Evolutionary conservation across 2,888 invertebrate genomes (phyloP), one percentile per base, ranked within the genome.

Genomic region (Drosophila emarginata): DNA sequence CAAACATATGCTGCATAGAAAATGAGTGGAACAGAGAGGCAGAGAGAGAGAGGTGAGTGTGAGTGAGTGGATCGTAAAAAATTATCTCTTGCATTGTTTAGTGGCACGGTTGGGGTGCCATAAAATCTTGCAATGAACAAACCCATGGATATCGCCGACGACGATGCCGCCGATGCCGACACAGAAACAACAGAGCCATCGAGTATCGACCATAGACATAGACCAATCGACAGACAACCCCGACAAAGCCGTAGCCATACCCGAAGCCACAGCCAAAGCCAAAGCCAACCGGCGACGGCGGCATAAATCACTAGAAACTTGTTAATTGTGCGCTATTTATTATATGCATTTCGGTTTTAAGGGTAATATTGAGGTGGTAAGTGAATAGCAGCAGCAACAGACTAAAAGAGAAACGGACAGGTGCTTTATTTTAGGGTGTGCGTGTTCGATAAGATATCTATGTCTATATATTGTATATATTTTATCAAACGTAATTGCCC

Each of bases 291-390:
- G 65, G 54, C 76, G 69, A 70, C 53, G 84, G 67, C 83, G 80
- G 78, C 80, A 85, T 87, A 84, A 84, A 85, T 87, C 83, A 85
- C 77, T 80, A 67, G 80, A 51, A 84, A 84, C 82, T 87, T 84
- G 87, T 84, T 84, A 84, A 84, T 84, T 87, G 87, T 85, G 72
- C 76, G 84, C 81, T 80, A 80, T 78, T 82, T 86, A 80, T 78
- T 86, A 76, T 77, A 76, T 77, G 84, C 87, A 78, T 86, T 86
- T 77, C 71, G 67, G 64, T 80, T 82, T 83, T 62, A 32, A 57
- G 67, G 60, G 45, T 45, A 67, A 73, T 65, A 72, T 73, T 67
- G 77, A 82, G 84, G 86, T 83, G 86, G 86, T 83, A 81, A 86
- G 78, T 83, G 83, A 79, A 72, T 66, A 76, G 66, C 63, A 60